A percentile compares a stretch with the other conserved stretches of the same genome.
phyloP scores from a whole-genome alignment of 2,888 invertebrate genomes.

The Neuroscelio doddi region DNA sequence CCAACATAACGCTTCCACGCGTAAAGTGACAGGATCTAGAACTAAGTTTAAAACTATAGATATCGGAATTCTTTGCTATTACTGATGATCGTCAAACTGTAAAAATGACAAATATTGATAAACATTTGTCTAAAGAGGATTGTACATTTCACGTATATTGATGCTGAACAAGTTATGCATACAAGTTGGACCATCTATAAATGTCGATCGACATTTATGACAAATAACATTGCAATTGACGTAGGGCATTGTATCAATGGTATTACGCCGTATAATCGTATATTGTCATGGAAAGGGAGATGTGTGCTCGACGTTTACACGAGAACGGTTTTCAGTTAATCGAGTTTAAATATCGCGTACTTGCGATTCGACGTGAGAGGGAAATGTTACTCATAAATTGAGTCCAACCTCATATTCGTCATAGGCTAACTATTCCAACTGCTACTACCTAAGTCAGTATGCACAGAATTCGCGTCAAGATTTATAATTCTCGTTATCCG shows the following conservation, averaged over 20 bases:
- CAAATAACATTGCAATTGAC: neutral
- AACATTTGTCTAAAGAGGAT: too few species aligned
- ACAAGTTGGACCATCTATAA: neutral
- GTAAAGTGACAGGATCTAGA: too few species aligned
- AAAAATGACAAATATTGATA: too few species aligned
- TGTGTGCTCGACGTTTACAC: slow-evolving; percentile 7
- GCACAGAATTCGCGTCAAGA: slow-evolving; percentile 54
- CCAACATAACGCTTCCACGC: too few species aligned
- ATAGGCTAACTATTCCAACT: slow-evolving; percentile 53
- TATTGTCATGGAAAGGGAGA: neutral
- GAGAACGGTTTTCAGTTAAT: slow-evolving; percentile 10
- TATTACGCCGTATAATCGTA: neutral
- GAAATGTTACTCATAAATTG: slow-evolving; percentile 60
- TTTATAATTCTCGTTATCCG: slow-evolving; percentile 18
- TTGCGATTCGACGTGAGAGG: slow-evolving; percentile 41
- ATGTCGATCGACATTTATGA: neutral
- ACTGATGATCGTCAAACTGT: too few species aligned
- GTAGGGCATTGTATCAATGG: too few species aligned
- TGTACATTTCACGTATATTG: neutral
- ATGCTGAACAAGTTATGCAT: neutral
- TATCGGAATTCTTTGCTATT: too few species aligned
- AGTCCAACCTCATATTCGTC: slow-evolving; percentile 58
- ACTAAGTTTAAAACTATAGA: too few species aligned
- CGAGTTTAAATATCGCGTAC: slow-evolving; percentile 5
- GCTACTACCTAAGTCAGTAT: slow-evolving; percentile 49